These are phyloP conservation scores for Drosophila pectinifera DNA, from an alignment of 1,140 invertebrate genomes.

Conservation along the genomic window DNA sequence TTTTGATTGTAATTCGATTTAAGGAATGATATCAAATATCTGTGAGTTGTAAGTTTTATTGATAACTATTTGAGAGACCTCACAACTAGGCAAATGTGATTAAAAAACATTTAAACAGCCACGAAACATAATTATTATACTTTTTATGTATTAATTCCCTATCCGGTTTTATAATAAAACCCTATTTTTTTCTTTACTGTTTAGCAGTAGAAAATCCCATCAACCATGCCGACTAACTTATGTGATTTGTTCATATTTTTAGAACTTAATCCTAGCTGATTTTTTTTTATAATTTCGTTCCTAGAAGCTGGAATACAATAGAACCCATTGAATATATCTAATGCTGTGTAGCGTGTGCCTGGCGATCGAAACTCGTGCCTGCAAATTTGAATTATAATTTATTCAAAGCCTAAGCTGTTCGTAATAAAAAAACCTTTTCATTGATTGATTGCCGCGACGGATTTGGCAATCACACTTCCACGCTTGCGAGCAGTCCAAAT, in stretches of 20 bases:
- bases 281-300: background rate
- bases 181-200: too few relatives aligned
- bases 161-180: too few relatives aligned
- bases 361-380: constrained; percentile 11
- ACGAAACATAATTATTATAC: background rate
- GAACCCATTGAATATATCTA: constrained; percentile 1
- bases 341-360: background rate
- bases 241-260: background rate
- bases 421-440: constrained; percentile 28
- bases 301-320: background rate
- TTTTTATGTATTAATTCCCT: background rate
- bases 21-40: too few relatives aligned
- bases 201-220: background rate
- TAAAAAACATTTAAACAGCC: too few relatives aligned
- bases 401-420: constrained; percentile 33
- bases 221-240: background rate
- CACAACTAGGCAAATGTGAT: background rate
- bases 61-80: too few relatives aligned
- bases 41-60: too few relatives aligned
- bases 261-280: background rate
- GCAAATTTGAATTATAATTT: constrained; percentile 10
- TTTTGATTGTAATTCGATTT: background rate
- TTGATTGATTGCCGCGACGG: constrained; percentile 38
- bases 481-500: constrained; percentile 12
- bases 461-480: constrained; percentile 40